These are phyloP conservation scores for Acleris cristana DNA, from an alignment of 2,888 invertebrate species.

Conservation along the genomic window DNA sequence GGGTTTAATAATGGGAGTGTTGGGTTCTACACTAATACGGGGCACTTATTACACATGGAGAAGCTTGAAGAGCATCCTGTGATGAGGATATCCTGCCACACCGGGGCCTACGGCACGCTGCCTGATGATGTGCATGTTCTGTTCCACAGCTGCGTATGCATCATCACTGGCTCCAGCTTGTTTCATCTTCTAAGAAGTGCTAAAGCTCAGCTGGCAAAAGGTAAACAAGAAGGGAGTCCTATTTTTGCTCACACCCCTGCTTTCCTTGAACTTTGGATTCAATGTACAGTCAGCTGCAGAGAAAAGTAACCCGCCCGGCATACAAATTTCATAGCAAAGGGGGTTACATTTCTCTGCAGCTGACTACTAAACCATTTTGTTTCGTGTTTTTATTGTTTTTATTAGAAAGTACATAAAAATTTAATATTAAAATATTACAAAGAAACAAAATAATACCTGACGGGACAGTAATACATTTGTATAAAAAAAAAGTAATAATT, in stretches of 20 bases:
- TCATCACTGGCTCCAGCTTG: constrained; percentile 89
- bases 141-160: constrained; percentile 88
- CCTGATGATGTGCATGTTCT: constrained; percentile 89
- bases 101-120: constrained; percentile 78
- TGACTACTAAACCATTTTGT: too few species aligned
- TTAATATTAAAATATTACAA: too few species aligned
- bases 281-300: too few species aligned
- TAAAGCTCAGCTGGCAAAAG: constrained; percentile 91
- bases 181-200: constrained; percentile 91
- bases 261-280: not conserved
- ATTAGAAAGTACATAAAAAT: too few species aligned
- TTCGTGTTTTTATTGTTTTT: too few species aligned
- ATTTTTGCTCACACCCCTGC: too few species aligned
- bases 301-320: too few species aligned
- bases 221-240: constrained; percentile 66
- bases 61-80: constrained; percentile 93
- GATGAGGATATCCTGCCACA: constrained; percentile 90
- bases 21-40: constrained; percentile 94
- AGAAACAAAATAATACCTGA: too few species aligned
- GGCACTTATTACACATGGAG: constrained; percentile 91
- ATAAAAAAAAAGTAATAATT: too few species aligned
- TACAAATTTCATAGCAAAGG: too few species aligned
- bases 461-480: too few species aligned
- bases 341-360: too few species aligned
- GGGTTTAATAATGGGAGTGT: constrained; percentile 94